Evolutionary conservation across 1,140 invertebrate genomes (phyloP).

Genomic region (Euglossa dilemma): DNA sequence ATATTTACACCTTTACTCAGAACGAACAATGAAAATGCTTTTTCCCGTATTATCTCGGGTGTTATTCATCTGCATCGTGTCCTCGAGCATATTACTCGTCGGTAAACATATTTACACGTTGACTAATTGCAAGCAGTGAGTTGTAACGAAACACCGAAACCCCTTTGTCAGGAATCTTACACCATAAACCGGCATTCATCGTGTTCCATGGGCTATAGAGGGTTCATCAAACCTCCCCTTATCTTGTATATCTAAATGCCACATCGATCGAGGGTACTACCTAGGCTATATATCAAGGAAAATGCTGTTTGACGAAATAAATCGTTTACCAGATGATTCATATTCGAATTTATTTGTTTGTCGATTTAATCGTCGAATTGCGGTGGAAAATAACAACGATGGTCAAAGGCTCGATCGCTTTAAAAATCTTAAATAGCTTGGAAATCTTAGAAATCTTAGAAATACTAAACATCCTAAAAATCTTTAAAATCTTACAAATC

Average conservation of each 20-base stretch:
- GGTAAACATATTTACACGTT: not conserved
- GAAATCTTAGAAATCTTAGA: too few relatives aligned
- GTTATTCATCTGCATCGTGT: not conserved
- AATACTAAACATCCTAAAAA: too few relatives aligned
- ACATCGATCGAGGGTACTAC: too few relatives aligned
- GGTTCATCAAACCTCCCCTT: conserved; percentile 15
- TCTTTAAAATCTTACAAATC: too few relatives aligned
- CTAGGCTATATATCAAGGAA: not conserved
- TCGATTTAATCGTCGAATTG: too few relatives aligned
- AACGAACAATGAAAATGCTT: not conserved
- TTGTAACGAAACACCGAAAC: not conserved
- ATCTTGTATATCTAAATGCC: not conserved
- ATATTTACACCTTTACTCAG: not conserved
- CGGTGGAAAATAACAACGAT: too few relatives aligned
- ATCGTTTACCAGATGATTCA: not conserved
- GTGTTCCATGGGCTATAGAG: not conserved
- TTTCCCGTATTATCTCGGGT: not conserved
- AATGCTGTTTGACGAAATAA: not conserved
- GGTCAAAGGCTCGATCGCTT: too few relatives aligned
- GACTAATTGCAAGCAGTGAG: not conserved
- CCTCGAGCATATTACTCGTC: not conserved
- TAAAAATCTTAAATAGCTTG: too few relatives aligned
- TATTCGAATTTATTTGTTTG: too few relatives aligned
- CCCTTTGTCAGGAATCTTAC: not conserved
- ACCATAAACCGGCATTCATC: not conserved